Percentiles rank a stretch among this genome's conserved stretches.
Evolutionary conservation across 2,888 invertebrate species (phyloP).

Genomic region (Eupithecia vulgata): DNA sequence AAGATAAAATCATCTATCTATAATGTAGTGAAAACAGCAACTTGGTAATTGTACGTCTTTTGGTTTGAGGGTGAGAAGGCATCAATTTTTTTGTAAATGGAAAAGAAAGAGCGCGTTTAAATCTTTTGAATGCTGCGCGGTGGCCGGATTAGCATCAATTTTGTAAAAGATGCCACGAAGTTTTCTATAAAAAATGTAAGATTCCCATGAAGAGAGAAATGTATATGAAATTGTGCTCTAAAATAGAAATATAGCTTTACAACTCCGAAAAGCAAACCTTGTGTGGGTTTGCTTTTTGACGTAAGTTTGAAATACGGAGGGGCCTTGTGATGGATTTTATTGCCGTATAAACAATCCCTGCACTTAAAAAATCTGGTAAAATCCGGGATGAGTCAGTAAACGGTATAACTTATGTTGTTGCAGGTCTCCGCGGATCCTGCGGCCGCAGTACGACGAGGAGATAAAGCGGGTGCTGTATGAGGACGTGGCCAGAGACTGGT

Average conservation of each 20-base stretch:
- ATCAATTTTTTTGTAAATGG: background rate
- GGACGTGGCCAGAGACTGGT: slow-evolving; percentile 86
- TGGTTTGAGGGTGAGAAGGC: background rate
- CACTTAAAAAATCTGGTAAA: background rate
- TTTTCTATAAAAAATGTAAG: background rate
- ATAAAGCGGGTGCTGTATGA: slow-evolving; percentile 84
- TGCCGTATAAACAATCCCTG: background rate
- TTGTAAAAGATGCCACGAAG: background rate
- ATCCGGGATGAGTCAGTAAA: background rate
- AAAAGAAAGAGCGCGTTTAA: too few species aligned
- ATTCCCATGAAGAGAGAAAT: too few species aligned
- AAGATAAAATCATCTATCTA: background rate
- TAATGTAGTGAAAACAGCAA: background rate
- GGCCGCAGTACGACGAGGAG: slow-evolving; percentile 81
- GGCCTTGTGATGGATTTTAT: too few species aligned
- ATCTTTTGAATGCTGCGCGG: background rate
- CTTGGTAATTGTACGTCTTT: background rate
- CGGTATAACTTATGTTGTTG: background rate
- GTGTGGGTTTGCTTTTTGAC: too few species aligned
- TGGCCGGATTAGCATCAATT: background rate
- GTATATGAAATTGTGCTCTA: too few species aligned
- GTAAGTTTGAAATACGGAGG: too few species aligned
- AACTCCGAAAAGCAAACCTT: too few species aligned
- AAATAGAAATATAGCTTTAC: too few species aligned
- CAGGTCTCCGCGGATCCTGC: slow-evolving; percentile 87